phyloP scores from a whole-genome alignment of 2,113 vertebrate genomes.

The human region GRCh38 chr1:56679501-56680000 shows the following conservation, averaged over 20 bases:
- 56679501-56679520: not conserved
- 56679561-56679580: not conserved
- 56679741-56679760: not conserved
- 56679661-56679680: not conserved
- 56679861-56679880: not conserved
- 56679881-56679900: not conserved
- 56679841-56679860: not conserved
- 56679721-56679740: not conserved
- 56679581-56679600: not conserved
- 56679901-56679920: not conserved
- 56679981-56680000: not conserved
- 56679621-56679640: not conserved
- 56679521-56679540: not conserved
- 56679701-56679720: not conserved
- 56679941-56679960: not conserved
- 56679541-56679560: not conserved
- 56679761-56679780: not conserved
- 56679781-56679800: not conserved
- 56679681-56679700: not conserved
- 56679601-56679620: not conserved
- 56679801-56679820: not conserved
- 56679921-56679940: not conserved
- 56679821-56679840: not conserved
- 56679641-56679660: not conserved
- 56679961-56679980: not conserved